Evolutionary conservation across 2,797 vertebrate species (phyloP).

Genomic region (Emys orbicularis): DNA sequence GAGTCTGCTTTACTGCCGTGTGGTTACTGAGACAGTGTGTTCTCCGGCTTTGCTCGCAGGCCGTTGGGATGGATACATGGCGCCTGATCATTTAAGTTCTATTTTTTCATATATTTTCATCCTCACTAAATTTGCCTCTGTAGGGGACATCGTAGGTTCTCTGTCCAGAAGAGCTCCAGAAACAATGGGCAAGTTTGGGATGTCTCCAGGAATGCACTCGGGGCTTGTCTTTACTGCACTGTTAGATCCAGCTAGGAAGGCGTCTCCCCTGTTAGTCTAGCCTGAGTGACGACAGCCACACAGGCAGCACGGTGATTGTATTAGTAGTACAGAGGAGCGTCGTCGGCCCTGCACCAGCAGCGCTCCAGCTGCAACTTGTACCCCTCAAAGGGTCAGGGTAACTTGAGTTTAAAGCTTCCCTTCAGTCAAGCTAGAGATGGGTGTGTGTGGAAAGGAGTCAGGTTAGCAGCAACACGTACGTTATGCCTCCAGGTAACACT

Average conservation of each 20-base stretch:
- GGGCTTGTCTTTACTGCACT: not conserved
- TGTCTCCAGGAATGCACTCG: not conserved
- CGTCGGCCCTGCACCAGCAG: not conserved
- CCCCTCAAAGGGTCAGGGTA: not conserved
- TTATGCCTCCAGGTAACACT: not conserved
- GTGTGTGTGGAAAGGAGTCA: not conserved
- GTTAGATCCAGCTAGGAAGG: not conserved
- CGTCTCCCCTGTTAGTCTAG: not conserved
- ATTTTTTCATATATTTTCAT: not conserved
- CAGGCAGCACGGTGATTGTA: not conserved
- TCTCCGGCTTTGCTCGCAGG: not conserved
- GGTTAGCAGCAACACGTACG: not conserved
- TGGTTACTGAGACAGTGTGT: not conserved
- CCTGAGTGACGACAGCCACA: not conserved
- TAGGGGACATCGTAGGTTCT: not conserved
- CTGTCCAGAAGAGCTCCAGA: not conserved
- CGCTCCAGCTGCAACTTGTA: not conserved
- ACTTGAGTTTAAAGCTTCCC: not conserved
- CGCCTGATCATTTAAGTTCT: not conserved
- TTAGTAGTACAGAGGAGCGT: too few relatives aligned
- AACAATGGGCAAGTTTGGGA: not conserved
- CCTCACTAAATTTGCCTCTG: not conserved
- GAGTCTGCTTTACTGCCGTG: not conserved
- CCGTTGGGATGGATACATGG: not conserved
- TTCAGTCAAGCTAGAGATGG: not conserved